Base-by-base conservation (phyloP, 2,113 vertebrate species). In the Zosterops hypoxanthus region DNA sequence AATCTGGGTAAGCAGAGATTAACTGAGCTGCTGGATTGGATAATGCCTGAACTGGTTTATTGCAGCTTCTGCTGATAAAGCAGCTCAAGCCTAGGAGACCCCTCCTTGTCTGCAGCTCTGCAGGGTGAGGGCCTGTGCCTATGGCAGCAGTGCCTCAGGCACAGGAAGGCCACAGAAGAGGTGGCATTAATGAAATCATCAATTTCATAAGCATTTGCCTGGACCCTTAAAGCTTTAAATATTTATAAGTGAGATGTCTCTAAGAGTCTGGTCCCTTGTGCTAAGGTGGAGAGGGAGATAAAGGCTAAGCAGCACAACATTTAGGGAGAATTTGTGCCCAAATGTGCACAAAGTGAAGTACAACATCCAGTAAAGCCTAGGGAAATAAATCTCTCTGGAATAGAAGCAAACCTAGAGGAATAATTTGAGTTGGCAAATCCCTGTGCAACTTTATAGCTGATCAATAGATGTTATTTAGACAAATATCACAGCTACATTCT, bases 21-120 rank as follows among this genome's bases (percentile, higher is more conserved):
- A 90, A 95, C 92, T 91, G 77, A 92, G 80, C 73, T 91, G 82
- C 88, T 92, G 83, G 49, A 42, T 36, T 71, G 77, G 80, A 93
- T 84, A 84, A 78, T 64, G 72, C 80, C 72, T 90, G 57, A 31
- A 78, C 57, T 86, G 36, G 31, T 41, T 90, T 73, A 59, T 21
- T 83, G 47, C 42, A 80, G 64, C 19, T 79, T 44, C 70, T 33
- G 41, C 31, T 72, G 63, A 72, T 61, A 79, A 94, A 88, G 56
- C 69, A 76, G 39, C 31, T 25, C 14, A 31, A 70, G 69, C 28
- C 23, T 64, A 11, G 4, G 44, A 76, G n/a, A 50, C 1, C 16
- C 9, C 36, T 78, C 64, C 56, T 86, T 46, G 47, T 44, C 65
- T 84, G 47, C 39, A 91, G 50, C 49, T 86, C 66, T 92, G 70